These are phyloP conservation scores for Uria lomvia DNA, from an alignment of 2,113 vertebrate species.

Conservation along the genomic window DNA sequence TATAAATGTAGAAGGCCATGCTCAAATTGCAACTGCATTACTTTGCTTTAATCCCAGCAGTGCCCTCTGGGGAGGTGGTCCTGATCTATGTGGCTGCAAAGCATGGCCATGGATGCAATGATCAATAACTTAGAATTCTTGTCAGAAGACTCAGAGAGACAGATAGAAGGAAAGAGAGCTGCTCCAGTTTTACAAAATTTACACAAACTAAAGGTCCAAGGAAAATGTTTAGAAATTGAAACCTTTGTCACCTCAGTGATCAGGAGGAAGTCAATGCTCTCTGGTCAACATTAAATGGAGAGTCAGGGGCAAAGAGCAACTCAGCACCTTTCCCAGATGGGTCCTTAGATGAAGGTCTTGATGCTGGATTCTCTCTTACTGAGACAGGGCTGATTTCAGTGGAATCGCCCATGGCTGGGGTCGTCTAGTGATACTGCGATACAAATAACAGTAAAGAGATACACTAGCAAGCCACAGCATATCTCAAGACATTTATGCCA, in stretches of 20 bases:
- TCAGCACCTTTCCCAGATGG: background rate
- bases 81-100: background rate
- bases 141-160: background rate
- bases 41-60: background rate
- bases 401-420: background rate
- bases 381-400: background rate
- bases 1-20: background rate
- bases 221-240: background rate
- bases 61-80: background rate
- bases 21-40: background rate
- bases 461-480: background rate
- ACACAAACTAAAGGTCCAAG: background rate
- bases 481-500: background rate
- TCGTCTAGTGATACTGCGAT: background rate
- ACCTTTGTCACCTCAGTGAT: background rate
- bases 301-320: background rate
- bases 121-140: background rate
- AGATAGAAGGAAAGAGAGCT: background rate
- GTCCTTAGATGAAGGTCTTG: background rate
- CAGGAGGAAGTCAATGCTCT: background rate
- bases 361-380: background rate
- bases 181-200: accelerated
- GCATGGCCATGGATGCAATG: background rate
- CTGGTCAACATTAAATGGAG: background rate
- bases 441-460: background rate